These are phyloP conservation scores for Aleiodes testaceus DNA, from an alignment of 2,888 invertebrate species.

Conservation along the genomic window DNA sequence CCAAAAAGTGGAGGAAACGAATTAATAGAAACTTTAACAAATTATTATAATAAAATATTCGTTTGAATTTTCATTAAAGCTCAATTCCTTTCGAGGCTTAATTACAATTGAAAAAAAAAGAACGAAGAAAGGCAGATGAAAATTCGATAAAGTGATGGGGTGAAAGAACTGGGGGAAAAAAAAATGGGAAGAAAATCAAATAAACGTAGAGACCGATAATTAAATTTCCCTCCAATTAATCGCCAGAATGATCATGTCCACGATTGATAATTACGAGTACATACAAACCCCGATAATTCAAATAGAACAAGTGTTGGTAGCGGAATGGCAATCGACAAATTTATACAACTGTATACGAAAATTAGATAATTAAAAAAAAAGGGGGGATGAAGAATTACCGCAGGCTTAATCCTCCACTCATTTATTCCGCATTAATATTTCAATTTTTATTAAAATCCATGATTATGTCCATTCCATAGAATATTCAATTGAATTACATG, in stretches of 20 bases:
- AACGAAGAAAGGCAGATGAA: slow-evolving; percentile 3
- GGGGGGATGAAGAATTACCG: not conserved
- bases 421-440: not conserved
- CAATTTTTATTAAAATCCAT: not conserved
- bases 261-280: slow-evolving; percentile 53
- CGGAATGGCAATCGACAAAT: slow-evolving; percentile 24
- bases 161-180: slow-evolving; percentile 37
- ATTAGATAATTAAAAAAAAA: not conserved
- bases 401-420: not conserved
- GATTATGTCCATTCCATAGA: too few relatives aligned
- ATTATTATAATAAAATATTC: not conserved
- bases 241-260: slow-evolving; percentile 46
- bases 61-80: not conserved
- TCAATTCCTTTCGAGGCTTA: slow-evolving; percentile 1
- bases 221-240: slow-evolving; percentile 60
- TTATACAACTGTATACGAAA: slow-evolving; percentile 7
- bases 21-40: not conserved
- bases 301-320: slow-evolving; percentile 26
- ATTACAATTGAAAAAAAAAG: not conserved
- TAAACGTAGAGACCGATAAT: slow-evolving; percentile 48
- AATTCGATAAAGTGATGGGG: slow-evolving; percentile 3
- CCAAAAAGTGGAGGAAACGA: slow-evolving; percentile 54
- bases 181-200: slow-evolving; percentile 43
- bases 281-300: slow-evolving; percentile 47
- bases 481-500: too few relatives aligned